Base-by-base conservation (phyloP, 2,113 vertebrate species). In the Chinchilla lanigera region DNA sequence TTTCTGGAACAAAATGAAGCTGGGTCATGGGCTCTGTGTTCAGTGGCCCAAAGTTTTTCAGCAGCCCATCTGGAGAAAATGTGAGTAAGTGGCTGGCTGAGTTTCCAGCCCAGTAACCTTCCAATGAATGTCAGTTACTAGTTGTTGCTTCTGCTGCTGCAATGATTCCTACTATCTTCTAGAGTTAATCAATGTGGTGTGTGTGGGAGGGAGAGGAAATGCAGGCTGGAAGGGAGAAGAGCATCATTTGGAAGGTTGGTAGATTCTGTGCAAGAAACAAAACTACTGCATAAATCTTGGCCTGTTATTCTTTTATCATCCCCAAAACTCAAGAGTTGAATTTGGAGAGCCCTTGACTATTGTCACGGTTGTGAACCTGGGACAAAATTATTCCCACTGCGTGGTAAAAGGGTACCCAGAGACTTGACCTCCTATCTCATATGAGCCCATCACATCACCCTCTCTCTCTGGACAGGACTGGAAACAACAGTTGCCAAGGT, bases 401-500 rank as follows among this genome's bases (percentile, higher is more conserved):
- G 0, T 0, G 13, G 63, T 41, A 41, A 85, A 89, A 78, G 35
- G 47, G 84, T 60, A 17, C 47, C 20, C 1, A 5, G 82, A 82
- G 91, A 58, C 61, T 16, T 52, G 5, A 60, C 61, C 86, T 67
- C 50, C 89, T 82, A 38, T 80, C 26, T 41, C 54, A 1, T 8
- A 3, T 10, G 60, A 41, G 7, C 85, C 19, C 2, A 3, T 67
- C 41, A 26, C 90, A 9, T 83, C 93, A 47, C 69, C 44, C n/a
- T 28, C 13, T 33, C 75, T 83, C 67, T 94, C 83, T 90, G 69
- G 85, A 87, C 3, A 30, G 78, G 87, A 41, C 81, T 61, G 81
- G 61, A 85, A 84, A 85, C 84, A 92, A 50, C 77, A 89, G 78
- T 81, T 95, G 93, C 86, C 54, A 67, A 96, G 84, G 93, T 96